A percentile compares a stretch with the other conserved stretches of the same genome.
These are phyloP conservation scores for Triplophysa tibetana DNA, from an alignment of 2,113 vertebrate species.

Conservation along the genomic window DNA sequence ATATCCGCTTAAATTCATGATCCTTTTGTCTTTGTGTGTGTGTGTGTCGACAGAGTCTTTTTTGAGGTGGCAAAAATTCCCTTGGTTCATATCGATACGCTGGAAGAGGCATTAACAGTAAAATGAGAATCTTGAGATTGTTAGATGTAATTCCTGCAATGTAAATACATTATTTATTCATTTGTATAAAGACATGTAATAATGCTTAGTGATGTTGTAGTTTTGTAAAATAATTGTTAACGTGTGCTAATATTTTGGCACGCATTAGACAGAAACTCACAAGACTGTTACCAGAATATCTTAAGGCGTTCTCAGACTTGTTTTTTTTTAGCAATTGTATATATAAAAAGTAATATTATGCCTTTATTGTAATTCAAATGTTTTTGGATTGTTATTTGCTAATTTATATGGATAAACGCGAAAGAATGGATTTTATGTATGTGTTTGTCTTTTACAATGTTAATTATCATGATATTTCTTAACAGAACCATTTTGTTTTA, in stretches of 20 bases:
- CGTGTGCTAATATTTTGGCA: neutral
- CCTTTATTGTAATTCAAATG: neutral
- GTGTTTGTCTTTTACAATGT: neutral
- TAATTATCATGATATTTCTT: neutral
- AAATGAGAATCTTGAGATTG: neutral
- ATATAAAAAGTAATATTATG: neutral
- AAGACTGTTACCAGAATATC: neutral
- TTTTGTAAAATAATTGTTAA: neutral
- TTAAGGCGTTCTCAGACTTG: neutral
- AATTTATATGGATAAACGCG: neutral
- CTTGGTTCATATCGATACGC: slow-evolving; percentile 21
- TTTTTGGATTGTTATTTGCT: neutral
- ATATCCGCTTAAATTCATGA: too few species aligned
- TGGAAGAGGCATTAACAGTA: slow-evolving; percentile 17
- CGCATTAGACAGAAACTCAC: neutral
- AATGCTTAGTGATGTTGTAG: slow-evolving; percentile 4
- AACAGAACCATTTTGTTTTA: neutral
- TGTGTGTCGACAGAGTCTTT: slow-evolving; percentile 18
- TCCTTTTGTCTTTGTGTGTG: neutral
- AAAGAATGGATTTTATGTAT: neutral
- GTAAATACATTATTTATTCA: slow-evolving; percentile 43
- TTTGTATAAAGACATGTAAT: slow-evolving; percentile 27
- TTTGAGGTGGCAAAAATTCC: slow-evolving; percentile 38
- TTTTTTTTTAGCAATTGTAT: neutral
- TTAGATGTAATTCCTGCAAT: neutral